These are phyloP conservation scores for Monarcha castaneiventris DNA, from an alignment of 2,113 vertebrate genomes.

Conservation along the genomic window DNA sequence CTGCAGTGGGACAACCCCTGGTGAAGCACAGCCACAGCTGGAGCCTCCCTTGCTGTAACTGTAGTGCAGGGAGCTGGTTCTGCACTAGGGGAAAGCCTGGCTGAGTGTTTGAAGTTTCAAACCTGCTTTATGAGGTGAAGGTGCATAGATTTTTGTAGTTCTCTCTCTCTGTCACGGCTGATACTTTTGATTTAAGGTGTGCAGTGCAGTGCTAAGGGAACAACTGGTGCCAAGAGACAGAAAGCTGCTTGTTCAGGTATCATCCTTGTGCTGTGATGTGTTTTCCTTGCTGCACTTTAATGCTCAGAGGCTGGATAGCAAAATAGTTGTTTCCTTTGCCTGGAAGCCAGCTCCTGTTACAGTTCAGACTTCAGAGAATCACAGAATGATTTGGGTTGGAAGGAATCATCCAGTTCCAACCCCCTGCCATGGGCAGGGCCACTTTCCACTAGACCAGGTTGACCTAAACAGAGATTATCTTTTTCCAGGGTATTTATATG, in stretches of 20 bases:
- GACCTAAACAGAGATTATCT: neutral
- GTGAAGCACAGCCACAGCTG: neutral
- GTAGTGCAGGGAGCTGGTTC: neutral
- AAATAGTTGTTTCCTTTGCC: neutral
- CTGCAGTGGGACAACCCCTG: neutral
- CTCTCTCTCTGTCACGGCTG: neutral
- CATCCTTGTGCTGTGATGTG: neutral
- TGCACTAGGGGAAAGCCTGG: neutral
- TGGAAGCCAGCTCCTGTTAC: neutral
- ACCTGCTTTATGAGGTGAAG: neutral
- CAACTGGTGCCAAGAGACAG: neutral
- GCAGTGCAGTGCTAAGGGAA: neutral
- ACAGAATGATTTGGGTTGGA: neutral
- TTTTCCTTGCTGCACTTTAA: neutral
- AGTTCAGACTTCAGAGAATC: neutral
- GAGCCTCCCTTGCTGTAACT: fast-evolving
- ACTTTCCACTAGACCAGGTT: neutral
- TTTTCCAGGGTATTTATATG: neutral
- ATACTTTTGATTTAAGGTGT: neutral
- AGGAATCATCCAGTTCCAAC: neutral
- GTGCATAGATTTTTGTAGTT: neutral
- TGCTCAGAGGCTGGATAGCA: neutral
- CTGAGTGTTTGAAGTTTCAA: neutral
- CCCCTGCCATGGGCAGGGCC: neutral
- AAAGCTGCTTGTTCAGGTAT: neutral